A percentile compares a stretch with the other conserved stretches of the same genome.
Conservation (phyloP, 2,888 invertebrate genomes). For the Drosophila helvetica region DNA sequence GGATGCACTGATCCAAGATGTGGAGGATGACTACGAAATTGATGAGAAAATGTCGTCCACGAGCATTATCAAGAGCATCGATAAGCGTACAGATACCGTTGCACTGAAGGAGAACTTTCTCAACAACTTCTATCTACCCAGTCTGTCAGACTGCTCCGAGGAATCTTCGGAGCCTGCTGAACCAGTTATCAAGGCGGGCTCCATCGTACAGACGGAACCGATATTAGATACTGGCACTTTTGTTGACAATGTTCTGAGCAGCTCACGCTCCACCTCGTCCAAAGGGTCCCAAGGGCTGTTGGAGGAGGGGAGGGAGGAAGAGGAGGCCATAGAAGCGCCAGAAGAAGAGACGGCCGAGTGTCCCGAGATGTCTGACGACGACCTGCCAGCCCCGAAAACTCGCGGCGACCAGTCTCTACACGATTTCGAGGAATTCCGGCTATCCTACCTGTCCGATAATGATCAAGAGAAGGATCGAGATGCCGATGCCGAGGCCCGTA, state of each 20-base stretch:
- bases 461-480: background rate
- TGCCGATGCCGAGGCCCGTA: background rate
- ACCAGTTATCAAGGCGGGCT: background rate
- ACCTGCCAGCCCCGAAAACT: background rate
- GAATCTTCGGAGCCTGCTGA: background rate
- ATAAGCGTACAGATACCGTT: conserved; percentile 35
- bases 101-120: conserved; percentile 53
- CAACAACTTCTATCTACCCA: conserved; percentile 48
- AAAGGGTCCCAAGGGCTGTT: background rate
- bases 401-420: background rate
- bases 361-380: background rate
- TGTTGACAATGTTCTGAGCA: conserved; percentile 27
- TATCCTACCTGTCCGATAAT: accelerated
- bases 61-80: background rate
- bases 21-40: background rate
- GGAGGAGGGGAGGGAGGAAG: background rate
- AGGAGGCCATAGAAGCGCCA: background rate
- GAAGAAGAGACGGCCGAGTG: background rate
- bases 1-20: background rate
- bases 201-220: background rate
- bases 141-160: conserved; percentile 52
- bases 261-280: background rate
- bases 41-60: background rate
- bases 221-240: conserved; percentile 38
- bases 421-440: conserved; percentile 18